phyloP scores from a whole-genome alignment of 2,888 invertebrate genomes.

The Perdita meconis region DNA sequence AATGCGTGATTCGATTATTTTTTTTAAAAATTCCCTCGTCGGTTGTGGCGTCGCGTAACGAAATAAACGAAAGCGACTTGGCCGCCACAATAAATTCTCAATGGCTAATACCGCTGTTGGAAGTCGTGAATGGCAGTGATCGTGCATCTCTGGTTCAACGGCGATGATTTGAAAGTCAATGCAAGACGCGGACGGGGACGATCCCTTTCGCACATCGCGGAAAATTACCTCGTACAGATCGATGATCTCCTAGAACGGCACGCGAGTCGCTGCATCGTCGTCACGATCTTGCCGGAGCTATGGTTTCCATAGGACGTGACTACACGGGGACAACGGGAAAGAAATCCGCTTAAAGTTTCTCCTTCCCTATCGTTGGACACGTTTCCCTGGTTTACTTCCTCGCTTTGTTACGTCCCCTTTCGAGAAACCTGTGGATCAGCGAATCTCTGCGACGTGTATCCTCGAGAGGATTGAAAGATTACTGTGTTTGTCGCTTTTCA shows the following conservation, averaged over 20 bases:
- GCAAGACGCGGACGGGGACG: conserved; percentile 9
- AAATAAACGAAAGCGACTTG: conserved; percentile 16
- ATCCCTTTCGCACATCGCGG: conserved; percentile 34
- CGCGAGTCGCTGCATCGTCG: conserved; percentile 37
- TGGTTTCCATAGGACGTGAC: conserved; percentile 38
- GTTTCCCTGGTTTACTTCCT: conserved; percentile 57
- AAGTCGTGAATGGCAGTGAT: conserved; percentile 10
- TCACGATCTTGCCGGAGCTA: conserved; percentile 31
- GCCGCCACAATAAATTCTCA: conserved; percentile 41
- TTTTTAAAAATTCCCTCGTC: too few species aligned
- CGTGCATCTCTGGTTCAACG: conserved; percentile 23
- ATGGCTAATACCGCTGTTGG: conserved; percentile 34
- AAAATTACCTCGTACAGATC: conserved; percentile 40
- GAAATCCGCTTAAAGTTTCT: conserved; percentile 52
- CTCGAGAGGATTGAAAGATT: conserved; percentile 10
- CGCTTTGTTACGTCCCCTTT: conserved; percentile 29
- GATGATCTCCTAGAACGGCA: conserved; percentile 22
- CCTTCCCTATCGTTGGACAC: conserved; percentile 28
- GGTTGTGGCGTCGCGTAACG: not conserved
- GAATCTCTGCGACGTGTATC: not conserved
- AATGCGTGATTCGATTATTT: too few species aligned
- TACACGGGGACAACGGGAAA: conserved; percentile 7
- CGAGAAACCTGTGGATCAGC: conserved; percentile 10
- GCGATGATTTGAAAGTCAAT: conserved; percentile 52
- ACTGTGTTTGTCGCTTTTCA: conserved; percentile 11